Evolutionary conservation across 1,140 invertebrate species (phyloP), one percentile per base, ranked within the genome.

Genomic region (Drosophila sulfurigaster): DNA sequence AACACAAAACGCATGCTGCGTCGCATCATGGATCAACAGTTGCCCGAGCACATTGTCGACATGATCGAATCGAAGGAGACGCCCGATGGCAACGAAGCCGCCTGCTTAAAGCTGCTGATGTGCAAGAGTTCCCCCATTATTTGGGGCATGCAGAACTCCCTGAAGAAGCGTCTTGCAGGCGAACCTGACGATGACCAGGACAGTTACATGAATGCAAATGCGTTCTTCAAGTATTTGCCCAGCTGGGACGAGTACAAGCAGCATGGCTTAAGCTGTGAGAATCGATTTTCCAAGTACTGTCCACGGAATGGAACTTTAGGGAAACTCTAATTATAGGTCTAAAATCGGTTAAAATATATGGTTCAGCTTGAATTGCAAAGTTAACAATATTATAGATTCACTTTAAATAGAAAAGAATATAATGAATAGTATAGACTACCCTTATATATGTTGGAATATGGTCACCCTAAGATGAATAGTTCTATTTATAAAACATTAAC

Each of bases 41-140:
- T 97, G 25, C 94, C 96, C 0, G 93, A 95, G 28, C 90, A 94
- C 38, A 64, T 92, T 2, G 75, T 90, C 15, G 85, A 93, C 8
- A 93, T 97, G 43, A 95, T 97, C 52, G 93, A 95, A 1, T 78
- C 94, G 8, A 92, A 95, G 11, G 92, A 94, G 91, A 86, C 48
- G 1, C 28, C 43, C 0, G 41, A 59, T 93, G 87, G 93, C 54
- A 91, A 93, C 5, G 93, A 94, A 15, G 93, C 93, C 6, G 94
- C 95, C 59, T 97, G 96, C 78, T 93, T 97, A 1, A 95, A 95
- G 91, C 92, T 97, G 11, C 88, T 97, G 8, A 92, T 97, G 62
- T 97, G 97, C 86, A 97, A 97, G 93, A 94, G 94, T 48, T 94
- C 95, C 1, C 96, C 96, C 1, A 94, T 97, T 43, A 94, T 97